Percentiles rank a stretch among this genome's conserved stretches.
Evolutionary conservation across 2,888 invertebrate species (phyloP).

Genomic region (Ctenicera cuprea): DNA sequence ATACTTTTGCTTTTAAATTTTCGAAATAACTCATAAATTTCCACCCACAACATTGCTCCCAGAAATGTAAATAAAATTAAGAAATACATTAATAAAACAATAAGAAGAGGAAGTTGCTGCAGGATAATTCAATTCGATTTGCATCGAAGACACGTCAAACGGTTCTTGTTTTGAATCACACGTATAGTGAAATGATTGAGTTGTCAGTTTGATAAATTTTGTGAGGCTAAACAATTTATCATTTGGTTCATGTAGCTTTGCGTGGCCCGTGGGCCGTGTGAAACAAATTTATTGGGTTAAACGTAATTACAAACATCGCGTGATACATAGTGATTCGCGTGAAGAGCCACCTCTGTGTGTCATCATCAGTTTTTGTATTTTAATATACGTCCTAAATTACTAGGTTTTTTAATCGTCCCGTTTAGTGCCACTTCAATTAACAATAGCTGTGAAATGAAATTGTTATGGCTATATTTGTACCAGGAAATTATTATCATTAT

Average conservation of each 20-base stretch:
- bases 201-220: constrained; percentile 68
- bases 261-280: constrained; percentile 67
- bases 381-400: constrained; percentile 32
- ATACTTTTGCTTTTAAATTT: neutral
- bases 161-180: constrained; percentile 55
- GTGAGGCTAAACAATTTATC: constrained; percentile 65
- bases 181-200: constrained; percentile 62
- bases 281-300: constrained; percentile 68
- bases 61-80: too few relatives aligned
- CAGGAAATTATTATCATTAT: neutral
- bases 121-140: constrained; percentile 37
- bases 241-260: constrained; percentile 59
- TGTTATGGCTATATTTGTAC: neutral
- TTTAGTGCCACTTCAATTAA: constrained; percentile 24
- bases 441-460: constrained; percentile 13
- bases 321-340: constrained; percentile 58
- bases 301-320: constrained; percentile 66
- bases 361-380: constrained; percentile 46
- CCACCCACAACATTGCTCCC: too few relatives aligned
- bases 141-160: constrained; percentile 36
- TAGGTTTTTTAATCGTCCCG: constrained; percentile 21
- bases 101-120: constrained; percentile 7
- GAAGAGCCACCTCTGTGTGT: constrained; percentile 47
- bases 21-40: neutral
- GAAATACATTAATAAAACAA: neutral